A percentile compares a stretch with the other conserved stretches of the same genome.
Conservation (phyloP, 23 tunicate species). For the Botrylloides violaceus region DNA sequence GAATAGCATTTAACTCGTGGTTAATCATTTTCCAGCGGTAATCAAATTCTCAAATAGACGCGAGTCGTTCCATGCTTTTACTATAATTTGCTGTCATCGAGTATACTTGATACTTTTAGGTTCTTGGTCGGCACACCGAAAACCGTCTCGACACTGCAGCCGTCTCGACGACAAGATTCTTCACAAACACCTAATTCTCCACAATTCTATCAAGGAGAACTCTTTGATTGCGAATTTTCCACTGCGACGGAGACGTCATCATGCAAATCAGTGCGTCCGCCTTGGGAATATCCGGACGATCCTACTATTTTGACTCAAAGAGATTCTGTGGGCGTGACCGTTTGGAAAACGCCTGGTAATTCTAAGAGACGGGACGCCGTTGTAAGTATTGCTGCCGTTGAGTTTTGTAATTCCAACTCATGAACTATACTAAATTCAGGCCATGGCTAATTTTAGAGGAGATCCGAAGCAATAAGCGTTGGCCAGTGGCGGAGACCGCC, state of each 20-base stretch:
- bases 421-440: too few relatives aligned
- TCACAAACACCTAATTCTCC: not conserved
- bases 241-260: not conserved
- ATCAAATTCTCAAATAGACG: too few relatives aligned
- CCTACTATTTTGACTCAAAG: not conserved
- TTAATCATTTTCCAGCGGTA: too few relatives aligned
- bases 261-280: conserved; percentile 16
- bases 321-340: conserved; percentile 4
- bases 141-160: not conserved
- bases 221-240: conserved; percentile 11
- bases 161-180: not conserved
- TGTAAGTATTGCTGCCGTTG: too few relatives aligned
- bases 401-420: too few relatives aligned
- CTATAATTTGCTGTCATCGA: not conserved
- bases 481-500: not conserved
- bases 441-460: not conserved
- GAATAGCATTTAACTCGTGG: too few relatives aligned
- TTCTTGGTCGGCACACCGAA: conserved; percentile 15
- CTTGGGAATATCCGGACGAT: not conserved
- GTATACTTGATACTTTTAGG: not conserved
- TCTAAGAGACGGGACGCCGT: not conserved
- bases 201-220: not conserved
- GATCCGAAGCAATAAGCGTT: not conserved
- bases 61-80: too few relatives aligned
- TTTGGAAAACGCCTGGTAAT: not conserved